phyloP scores from a whole-genome alignment of 2,113 vertebrate genomes.

The Corapipo altera region DNA sequence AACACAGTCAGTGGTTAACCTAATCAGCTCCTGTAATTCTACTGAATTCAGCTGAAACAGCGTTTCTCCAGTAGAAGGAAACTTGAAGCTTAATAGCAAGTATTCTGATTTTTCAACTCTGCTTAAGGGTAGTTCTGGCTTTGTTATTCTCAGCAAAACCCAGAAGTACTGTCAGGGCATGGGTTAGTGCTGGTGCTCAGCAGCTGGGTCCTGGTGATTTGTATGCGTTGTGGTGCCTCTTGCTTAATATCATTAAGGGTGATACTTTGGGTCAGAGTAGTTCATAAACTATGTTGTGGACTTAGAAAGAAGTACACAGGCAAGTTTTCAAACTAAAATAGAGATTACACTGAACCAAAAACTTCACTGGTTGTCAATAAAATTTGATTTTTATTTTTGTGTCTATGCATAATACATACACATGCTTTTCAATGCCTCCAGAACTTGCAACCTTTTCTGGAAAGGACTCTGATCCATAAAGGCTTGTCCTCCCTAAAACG shows the following conservation, averaged over 20 bases:
- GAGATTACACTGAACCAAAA: neutral
- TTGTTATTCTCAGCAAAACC: neutral
- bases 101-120: neutral
- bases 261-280: neutral
- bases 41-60: conserved; percentile 52
- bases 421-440: neutral
- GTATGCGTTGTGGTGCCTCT: neutral
- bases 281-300: neutral
- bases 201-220: neutral
- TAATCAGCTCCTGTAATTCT: conserved; percentile 43
- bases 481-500: neutral
- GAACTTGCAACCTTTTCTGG: neutral
- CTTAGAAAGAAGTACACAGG: too few relatives aligned
- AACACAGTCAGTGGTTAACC: conserved; percentile 32
- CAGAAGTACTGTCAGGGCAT: neutral
- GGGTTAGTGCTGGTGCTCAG: neutral
- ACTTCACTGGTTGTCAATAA: neutral
- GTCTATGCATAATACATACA: neutral
- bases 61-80: neutral
- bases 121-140: neutral
- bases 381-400: neutral
- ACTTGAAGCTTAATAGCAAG: conserved; percentile 3
- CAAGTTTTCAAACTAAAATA: neutral
- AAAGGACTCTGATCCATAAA: neutral
- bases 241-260: neutral